phyloP scores from a whole-genome alignment of 2,113 vertebrate species.

The Microcebus lehilahytsara region DNA sequence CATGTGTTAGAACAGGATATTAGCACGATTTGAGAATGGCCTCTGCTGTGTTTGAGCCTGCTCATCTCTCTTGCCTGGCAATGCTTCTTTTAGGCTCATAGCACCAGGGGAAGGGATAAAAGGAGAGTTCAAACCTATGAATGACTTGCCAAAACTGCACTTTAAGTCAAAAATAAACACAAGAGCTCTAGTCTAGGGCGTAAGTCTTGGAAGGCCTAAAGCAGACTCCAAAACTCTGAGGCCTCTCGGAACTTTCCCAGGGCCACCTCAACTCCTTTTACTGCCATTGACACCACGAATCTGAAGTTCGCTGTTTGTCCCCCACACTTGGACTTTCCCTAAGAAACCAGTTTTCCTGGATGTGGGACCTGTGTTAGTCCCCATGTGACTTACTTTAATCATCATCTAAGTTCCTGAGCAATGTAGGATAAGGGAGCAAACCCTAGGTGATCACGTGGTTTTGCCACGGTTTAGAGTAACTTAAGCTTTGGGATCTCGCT shows the following conservation, averaged over 20 bases:
- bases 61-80: neutral
- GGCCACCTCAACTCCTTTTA: neutral
- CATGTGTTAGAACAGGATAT: neutral
- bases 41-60: neutral
- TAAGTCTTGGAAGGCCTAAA: neutral
- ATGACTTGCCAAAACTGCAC: slow-evolving; percentile 17
- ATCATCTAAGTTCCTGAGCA: neutral
- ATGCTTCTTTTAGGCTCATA: neutral
- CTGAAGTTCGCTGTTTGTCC: neutral
- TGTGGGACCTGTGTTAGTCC: neutral
- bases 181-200: neutral
- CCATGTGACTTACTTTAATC: neutral
- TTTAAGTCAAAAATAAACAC: slow-evolving; percentile 47
- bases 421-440: neutral
- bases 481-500: neutral
- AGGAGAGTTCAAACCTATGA: neutral
- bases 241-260: neutral
- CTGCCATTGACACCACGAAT: neutral
- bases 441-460: neutral
- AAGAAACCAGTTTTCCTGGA: neutral
- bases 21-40: neutral
- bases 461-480: neutral
- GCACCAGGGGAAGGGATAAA: neutral
- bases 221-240: neutral
- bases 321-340: neutral